Conservation (phyloP, 2,113 vertebrate species). For the Gadus chalcogrammus region DNA sequence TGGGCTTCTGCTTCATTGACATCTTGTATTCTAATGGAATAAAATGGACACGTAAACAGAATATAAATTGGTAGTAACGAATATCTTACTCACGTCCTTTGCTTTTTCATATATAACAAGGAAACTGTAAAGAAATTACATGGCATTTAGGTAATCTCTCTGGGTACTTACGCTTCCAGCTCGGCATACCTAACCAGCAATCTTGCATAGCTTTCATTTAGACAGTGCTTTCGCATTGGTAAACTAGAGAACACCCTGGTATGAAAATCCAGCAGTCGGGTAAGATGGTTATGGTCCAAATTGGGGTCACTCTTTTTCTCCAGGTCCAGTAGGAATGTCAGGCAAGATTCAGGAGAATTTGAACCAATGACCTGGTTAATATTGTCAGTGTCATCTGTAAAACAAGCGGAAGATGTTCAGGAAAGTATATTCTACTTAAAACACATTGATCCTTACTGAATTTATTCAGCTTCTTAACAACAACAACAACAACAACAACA, state of each 20-base stretch:
- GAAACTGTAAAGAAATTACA: no score
- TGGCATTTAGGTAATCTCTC: no score
- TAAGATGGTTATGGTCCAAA: conserved; percentile 71
- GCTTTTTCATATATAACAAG: no score
- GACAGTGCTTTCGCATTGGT: conserved; percentile 81
- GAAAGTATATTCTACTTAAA: background rate
- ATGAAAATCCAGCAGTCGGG: conserved; percentile 83
- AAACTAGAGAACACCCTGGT: conserved; percentile 84
- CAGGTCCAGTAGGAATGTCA: conserved; percentile 79
- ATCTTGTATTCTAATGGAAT: conserved; percentile 72
- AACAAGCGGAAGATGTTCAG: conserved; percentile 9
- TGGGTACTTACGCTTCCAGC: conserved; percentile 85
- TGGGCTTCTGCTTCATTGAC: conserved; percentile 85
- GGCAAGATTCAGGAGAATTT: conserved; percentile 87
- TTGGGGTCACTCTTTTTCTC: conserved; percentile 82
- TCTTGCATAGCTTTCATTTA: conserved; percentile 88
- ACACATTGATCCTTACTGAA: background rate
- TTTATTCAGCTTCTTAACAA: background rate
- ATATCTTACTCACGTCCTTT: background rate
- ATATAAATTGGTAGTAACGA: rapidly evolving
- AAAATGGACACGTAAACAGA: background rate
- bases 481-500: background rate
- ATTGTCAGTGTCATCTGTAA: conserved; percentile 88
- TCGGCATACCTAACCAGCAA: conserved; percentile 94
- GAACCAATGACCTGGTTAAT: conserved; percentile 84